These are phyloP conservation scores for Perodicticus potto DNA, from an alignment of 2,797 vertebrate genomes.

Conservation along the genomic window DNA sequence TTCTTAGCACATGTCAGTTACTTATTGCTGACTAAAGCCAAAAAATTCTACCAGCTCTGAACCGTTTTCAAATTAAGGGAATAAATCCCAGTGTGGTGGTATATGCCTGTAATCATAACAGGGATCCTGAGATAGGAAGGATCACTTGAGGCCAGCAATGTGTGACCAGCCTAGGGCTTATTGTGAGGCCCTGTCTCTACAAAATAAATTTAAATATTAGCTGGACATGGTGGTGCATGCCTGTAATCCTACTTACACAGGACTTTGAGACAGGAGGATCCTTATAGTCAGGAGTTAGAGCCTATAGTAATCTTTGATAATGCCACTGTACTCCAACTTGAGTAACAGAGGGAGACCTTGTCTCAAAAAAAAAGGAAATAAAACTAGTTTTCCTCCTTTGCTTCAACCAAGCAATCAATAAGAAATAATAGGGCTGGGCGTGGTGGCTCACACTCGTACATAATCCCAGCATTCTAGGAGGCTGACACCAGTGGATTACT, in stretches of 20 bases:
- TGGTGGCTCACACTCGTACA: too few species aligned
- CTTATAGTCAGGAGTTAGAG: too few species aligned
- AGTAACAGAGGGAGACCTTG: too few species aligned
- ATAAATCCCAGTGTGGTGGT: neutral
- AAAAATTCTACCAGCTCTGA: neutral
- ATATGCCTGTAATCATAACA: neutral
- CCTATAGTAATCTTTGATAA: too few species aligned
- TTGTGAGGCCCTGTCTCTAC: neutral
- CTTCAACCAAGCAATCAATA: neutral
- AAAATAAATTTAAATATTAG: neutral
- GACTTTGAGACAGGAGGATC: neutral
- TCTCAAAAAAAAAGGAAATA: neutral
- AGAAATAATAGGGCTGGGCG: neutral
- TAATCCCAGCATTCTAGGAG: too few species aligned
- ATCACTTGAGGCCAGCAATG: neutral
- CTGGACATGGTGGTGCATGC: neutral
- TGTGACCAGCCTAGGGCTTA: neutral
- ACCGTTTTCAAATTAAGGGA: neutral
- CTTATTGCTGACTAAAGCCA: conserved; percentile 5
- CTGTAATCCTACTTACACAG: neutral
- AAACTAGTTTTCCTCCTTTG: neutral
- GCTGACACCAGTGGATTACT: too few species aligned
- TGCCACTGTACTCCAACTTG: too few species aligned
- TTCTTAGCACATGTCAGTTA: conserved; percentile 8
- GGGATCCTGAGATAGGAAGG: neutral